phyloP scores from a whole-genome alignment of 2,113 vertebrate species.

The Dicentrarchus labrax region DNA sequence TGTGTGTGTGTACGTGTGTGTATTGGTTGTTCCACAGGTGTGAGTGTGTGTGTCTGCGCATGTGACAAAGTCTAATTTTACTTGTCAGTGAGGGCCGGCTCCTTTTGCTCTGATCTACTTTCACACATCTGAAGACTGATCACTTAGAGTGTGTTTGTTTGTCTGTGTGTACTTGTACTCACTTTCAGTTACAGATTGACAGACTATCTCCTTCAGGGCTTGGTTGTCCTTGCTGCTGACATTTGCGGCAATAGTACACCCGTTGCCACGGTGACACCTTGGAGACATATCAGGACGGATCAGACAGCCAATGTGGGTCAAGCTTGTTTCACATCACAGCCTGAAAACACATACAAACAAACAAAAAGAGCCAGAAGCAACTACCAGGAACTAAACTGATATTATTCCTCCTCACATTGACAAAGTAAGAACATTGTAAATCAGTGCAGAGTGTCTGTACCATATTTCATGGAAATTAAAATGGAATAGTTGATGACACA shows the following conservation, averaged over 20 bases:
- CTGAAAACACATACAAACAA: constrained; percentile 13
- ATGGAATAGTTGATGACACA: neutral
- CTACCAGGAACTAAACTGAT: neutral
- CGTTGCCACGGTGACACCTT: constrained; percentile 67
- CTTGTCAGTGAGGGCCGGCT: constrained; percentile 43
- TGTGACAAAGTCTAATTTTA: constrained; percentile 60
- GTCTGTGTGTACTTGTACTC: constrained; percentile 8
- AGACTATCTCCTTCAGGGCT: constrained; percentile 56
- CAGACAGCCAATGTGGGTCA: constrained; percentile 68
- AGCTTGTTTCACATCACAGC: constrained; percentile 41
- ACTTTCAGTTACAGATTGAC: constrained; percentile 60
- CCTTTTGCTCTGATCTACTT: constrained; percentile 58
- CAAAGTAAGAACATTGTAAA: neutral
- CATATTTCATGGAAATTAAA: neutral
- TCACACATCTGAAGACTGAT: constrained; percentile 56
- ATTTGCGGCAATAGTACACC: constrained; percentile 61
- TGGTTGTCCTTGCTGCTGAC: constrained; percentile 57
- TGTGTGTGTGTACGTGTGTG: constrained; percentile 23
- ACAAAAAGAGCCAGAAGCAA: neutral
- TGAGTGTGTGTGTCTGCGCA: constrained; percentile 39
- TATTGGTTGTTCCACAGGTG: constrained; percentile 48
- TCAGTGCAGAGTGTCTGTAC: neutral
- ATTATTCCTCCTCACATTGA: neutral
- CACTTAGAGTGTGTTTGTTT: constrained; percentile 27
- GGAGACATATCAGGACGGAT: constrained; percentile 48